Base-by-base conservation (phyloP, 2,888 invertebrate species). In the Thysanoteuthis rhombus region DNA sequence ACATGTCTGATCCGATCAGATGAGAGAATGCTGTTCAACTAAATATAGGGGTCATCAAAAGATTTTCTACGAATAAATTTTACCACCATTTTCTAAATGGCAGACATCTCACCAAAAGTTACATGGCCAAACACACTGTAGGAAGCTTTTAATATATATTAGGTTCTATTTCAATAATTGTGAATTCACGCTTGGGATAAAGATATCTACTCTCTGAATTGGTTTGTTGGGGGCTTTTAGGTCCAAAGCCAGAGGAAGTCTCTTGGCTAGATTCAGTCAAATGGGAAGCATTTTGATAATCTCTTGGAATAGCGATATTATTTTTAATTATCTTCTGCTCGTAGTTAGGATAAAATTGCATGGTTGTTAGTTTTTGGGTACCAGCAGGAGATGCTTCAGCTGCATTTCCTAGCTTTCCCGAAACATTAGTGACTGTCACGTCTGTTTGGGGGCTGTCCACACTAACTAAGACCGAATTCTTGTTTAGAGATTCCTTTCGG, bases 321-420 rank as follows among this genome's bases (percentile, higher is more conserved):
- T 75, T n/a, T 75, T 75, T n/a, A 75, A 12, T 32, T 75, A 58
- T 8, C 1, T n/a, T n/a, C n/a, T n/a, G 75, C 16, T 75, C 75
- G 75, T n/a, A 16, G 12, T 75, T 12, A n/a, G 75, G n/a, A 75
- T 4, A 4, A 75, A n/a, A 8, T 2, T 75, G 12, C 19, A 36
- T 10, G 32, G 8, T 3, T n/a, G n/a, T 36, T 16, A n/a, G n/a
- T n/a, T n/a, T 19, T 36, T n/a, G 0, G 4, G 3, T 1, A n/a
- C 10, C 75, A 36, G n/a, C n/a, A n/a, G 75, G 10, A 8, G 0
- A 1, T 36, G 0, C 12, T 32, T 75, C n/a, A 10, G 2, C n/a
- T 16, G 8, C 16, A n/a, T n/a, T 58, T 58, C 8, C 16, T 75
- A 10, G n/a, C n/a, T 0, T 10, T 32, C 6, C 28, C 25, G 8